A percentile compares a stretch with the other conserved stretches of the same genome.
These are phyloP conservation scores for Phasianus colchicus DNA, from an alignment of 2,113 vertebrate species.

Conservation along the genomic window DNA sequence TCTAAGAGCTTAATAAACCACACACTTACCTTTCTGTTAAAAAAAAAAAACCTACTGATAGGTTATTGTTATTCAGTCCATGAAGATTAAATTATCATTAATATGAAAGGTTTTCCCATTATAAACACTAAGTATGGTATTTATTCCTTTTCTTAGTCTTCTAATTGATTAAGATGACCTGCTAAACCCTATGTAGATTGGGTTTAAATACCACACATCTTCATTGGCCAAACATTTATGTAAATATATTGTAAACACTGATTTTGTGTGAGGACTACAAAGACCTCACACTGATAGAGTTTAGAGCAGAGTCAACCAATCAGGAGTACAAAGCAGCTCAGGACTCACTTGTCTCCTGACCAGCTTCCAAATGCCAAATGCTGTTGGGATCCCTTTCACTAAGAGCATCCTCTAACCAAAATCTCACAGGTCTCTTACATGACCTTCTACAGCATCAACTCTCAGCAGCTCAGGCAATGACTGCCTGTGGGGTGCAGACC, in stretches of 20 bases:
- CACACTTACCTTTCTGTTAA: neutral
- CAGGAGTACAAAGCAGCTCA: neutral
- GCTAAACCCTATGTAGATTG: conserved; percentile 19
- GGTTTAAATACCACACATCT: conserved; percentile 33
- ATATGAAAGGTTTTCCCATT: neutral
- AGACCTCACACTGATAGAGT: neutral
- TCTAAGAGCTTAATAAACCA: neutral
- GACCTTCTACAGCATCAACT: no score
- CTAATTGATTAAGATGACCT: conserved; percentile 21
- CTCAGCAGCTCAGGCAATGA: neutral
- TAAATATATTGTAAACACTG: conserved; percentile 19
- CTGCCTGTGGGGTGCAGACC: neutral
- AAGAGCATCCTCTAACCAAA: neutral
- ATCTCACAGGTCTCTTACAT: neutral
- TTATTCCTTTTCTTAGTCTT: conserved; percentile 19
- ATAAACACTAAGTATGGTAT: neutral
- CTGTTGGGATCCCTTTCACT: neutral
- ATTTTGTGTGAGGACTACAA: neutral
- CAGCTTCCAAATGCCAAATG: neutral
- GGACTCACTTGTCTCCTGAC: neutral
- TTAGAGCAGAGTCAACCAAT: neutral
- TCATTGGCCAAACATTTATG: conserved; percentile 28
- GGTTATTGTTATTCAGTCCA: neutral
- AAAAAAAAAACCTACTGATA: neutral
- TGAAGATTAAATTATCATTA: neutral